Evolutionary conservation across 2,113 vertebrate genomes (phyloP).

Genomic region (Podarcis cretensis): DNA sequence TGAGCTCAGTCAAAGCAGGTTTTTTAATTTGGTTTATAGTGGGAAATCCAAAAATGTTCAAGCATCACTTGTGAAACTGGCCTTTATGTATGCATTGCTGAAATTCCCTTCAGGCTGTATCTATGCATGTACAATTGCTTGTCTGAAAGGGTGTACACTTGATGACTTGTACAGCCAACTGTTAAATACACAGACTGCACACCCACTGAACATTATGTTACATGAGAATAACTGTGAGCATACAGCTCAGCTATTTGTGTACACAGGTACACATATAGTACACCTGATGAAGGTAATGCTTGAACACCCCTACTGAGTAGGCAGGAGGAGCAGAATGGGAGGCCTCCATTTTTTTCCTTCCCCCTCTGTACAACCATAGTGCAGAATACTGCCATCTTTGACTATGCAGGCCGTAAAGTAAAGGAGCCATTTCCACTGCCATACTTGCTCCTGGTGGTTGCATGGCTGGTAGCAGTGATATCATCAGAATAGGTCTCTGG

Average conservation of each 20-base stretch:
- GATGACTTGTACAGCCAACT: too few relatives aligned
- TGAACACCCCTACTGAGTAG: too few relatives aligned
- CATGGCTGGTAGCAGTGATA: accelerated
- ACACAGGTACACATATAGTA: too few relatives aligned
- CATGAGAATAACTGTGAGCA: too few relatives aligned
- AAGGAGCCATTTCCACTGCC: not conserved
- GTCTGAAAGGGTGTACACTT: too few relatives aligned
- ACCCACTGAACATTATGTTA: too few relatives aligned
- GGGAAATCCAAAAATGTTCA: not conserved
- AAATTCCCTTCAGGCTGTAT: not conserved
- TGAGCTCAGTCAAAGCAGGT: too few relatives aligned
- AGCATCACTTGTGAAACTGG: not conserved
- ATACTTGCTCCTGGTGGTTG: not conserved
- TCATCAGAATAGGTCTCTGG: not conserved
- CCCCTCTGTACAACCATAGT: not conserved
- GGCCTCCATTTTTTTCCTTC: not conserved
- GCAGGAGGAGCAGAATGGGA: too few relatives aligned
- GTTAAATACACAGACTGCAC: too few relatives aligned
- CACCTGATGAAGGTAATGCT: too few relatives aligned
- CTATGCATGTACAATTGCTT: too few relatives aligned
- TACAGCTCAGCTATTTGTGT: too few relatives aligned
- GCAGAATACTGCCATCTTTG: not conserved
- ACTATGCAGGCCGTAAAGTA: not conserved
- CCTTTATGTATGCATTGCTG: not conserved
- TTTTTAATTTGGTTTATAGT: not conserved